Percentiles rank a stretch among this genome's conserved stretches.
Conservation (phyloP, 2,888 invertebrate species). For the Agrotis segetum region DNA sequence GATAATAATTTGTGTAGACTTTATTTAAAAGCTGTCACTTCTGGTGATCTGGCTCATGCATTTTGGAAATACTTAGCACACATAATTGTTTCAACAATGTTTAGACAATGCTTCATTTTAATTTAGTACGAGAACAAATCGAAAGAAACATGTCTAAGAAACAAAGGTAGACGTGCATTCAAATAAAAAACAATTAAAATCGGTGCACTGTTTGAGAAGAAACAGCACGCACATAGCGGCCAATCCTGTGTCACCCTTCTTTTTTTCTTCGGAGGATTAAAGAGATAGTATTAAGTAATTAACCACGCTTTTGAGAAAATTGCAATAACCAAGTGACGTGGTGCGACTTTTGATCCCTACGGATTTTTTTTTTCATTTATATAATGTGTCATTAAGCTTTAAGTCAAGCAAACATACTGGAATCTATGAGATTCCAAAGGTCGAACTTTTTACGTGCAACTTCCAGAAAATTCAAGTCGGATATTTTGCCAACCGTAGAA, state of each 20-base stretch:
- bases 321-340: not conserved
- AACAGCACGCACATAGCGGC: no score
- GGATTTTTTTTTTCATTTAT: not conserved
- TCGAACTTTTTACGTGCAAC: not conserved
- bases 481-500: not conserved
- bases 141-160: no score
- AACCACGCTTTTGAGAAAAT: not conserved
- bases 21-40: slow-evolving; percentile 13
- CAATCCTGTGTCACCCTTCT: no score
- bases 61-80: not conserved
- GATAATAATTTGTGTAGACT: slow-evolving; percentile 19
- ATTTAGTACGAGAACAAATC: not conserved
- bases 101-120: no score
- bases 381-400: not conserved
- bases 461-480: not conserved
- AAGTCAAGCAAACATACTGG: no score
- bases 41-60: not conserved
- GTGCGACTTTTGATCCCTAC: not conserved
- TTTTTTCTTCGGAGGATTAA: no score
- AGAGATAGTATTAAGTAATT: not conserved
- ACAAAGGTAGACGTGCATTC: no score
- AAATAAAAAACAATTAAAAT: no score
- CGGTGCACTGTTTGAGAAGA: no score
- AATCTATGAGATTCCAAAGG: not conserved
- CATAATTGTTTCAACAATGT: not conserved